Evolutionary conservation across 2,113 vertebrate genomes (phyloP).

Genomic region (Prietella phreatophila): DNA sequence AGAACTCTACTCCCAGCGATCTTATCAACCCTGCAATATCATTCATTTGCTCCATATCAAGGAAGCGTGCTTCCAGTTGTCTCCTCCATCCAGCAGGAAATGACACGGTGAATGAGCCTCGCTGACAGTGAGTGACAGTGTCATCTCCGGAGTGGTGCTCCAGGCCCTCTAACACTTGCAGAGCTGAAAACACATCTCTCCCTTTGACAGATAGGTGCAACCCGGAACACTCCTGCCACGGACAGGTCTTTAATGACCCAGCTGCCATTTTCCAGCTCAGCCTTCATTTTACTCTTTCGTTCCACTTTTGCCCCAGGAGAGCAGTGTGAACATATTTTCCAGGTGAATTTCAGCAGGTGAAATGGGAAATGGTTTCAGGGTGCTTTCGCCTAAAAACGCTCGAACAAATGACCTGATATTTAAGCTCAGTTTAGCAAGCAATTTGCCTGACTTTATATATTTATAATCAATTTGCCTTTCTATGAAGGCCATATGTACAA

Average conservation of each 20-base stretch:
- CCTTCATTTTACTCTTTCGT: slow-evolving; percentile 39
- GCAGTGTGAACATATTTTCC: neutral
- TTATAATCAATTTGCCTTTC: neutral
- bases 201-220: slow-evolving; percentile 33
- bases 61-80: slow-evolving; percentile 15
- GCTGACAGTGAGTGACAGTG: slow-evolving; percentile 48
- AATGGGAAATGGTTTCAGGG: slow-evolving; percentile 15
- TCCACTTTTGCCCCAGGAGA: slow-evolving; percentile 15
- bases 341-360: neutral
- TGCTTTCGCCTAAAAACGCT: neutral
- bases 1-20: neutral
- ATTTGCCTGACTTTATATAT: neutral
- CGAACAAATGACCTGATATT: neutral
- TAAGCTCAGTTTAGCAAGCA: neutral
- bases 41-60: slow-evolving; percentile 16
- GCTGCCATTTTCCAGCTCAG: slow-evolving; percentile 27
- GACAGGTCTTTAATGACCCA: slow-evolving; percentile 50
- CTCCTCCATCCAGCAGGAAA: slow-evolving; percentile 32
- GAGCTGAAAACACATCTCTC: slow-evolving; percentile 42
- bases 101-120: slow-evolving; percentile 39
- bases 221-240: slow-evolving; percentile 25
- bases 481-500: neutral
- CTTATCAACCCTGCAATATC: slow-evolving; percentile 18
- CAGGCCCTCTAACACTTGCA: slow-evolving; percentile 23
- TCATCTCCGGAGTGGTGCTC: slow-evolving; percentile 29